A percentile compares a stretch with the other conserved stretches of the same genome.
These are phyloP conservation scores for Spialia ferax DNA, from an alignment of 2,888 invertebrate species.

Conservation along the genomic window DNA sequence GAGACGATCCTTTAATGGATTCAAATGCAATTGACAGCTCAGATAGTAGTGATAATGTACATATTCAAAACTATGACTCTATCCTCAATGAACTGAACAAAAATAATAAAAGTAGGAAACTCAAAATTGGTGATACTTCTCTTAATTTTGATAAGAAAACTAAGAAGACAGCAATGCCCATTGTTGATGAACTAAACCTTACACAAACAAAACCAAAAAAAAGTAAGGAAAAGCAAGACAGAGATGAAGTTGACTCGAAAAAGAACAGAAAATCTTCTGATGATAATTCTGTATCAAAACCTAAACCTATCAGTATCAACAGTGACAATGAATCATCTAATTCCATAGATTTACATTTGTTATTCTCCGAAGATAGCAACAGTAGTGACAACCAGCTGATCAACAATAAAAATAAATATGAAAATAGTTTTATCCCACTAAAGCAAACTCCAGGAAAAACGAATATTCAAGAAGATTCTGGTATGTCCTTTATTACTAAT, in stretches of 20 bases:
- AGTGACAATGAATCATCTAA: conserved; percentile 62
- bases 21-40: conserved; percentile 53
- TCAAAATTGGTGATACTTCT: conserved; percentile 62
- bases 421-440: conserved; percentile 60
- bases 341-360: conserved; percentile 69
- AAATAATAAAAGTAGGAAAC: conserved; percentile 50
- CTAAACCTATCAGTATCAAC: conserved; percentile 30
- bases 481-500: conserved; percentile 11
- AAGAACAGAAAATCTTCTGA: not conserved
- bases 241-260: conserved; percentile 34
- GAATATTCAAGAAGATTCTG: conserved; percentile 51
- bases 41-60: conserved; percentile 69
- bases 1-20: conserved; percentile 66
- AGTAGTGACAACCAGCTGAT: conserved; percentile 54
- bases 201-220: conserved; percentile 60
- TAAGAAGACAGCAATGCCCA: conserved; percentile 59
- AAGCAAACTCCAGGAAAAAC: conserved; percentile 66
- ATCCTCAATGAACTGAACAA: conserved; percentile 66
- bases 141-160: conserved; percentile 64
- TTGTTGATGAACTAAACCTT: conserved; percentile 73
- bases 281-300: conserved; percentile 23
- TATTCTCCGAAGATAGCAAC: conserved; percentile 75
- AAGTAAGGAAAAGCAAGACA: conserved; percentile 43
- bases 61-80: conserved; percentile 74
- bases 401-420: conserved; percentile 46